These are phyloP conservation scores for Chlorocebus sabaeus DNA, from an alignment of 2,113 vertebrate genomes.

Conservation along the genomic window DNA sequence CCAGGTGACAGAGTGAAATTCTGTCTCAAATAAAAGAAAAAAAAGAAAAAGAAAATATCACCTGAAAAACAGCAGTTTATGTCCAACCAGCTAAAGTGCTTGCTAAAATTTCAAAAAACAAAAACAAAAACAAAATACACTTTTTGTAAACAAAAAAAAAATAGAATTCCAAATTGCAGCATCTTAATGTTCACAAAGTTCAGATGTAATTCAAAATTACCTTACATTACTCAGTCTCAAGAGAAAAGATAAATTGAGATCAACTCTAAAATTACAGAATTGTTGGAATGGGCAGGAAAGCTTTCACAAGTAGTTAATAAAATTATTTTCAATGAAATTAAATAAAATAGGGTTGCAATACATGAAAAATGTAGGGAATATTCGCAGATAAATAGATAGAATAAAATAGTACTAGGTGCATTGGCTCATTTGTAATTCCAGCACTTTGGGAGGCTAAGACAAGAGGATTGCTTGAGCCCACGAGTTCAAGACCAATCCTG, in stretches of 20 bases:
- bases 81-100: neutral
- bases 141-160: neutral
- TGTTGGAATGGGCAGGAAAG: neutral
- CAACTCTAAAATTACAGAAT: neutral
- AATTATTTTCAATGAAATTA: neutral
- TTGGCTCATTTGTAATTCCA: too few relatives aligned
- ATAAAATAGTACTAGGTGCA: neutral
- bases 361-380: neutral
- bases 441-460: too few relatives aligned
- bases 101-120: neutral
- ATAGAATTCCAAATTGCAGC: neutral
- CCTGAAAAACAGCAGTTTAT: neutral
- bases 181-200: neutral
- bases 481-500: too few relatives aligned
- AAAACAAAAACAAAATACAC: neutral
- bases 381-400: neutral
- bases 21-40: too few relatives aligned
- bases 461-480: too few relatives aligned
- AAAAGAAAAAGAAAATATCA: neutral
- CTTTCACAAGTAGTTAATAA: neutral
- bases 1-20: too few relatives aligned
- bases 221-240: neutral
- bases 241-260: neutral
- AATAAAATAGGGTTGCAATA: neutral
- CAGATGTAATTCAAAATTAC: neutral